Base-by-base conservation (phyloP, 2,113 vertebrate species). In the Megatriorchis doriae region DNA sequence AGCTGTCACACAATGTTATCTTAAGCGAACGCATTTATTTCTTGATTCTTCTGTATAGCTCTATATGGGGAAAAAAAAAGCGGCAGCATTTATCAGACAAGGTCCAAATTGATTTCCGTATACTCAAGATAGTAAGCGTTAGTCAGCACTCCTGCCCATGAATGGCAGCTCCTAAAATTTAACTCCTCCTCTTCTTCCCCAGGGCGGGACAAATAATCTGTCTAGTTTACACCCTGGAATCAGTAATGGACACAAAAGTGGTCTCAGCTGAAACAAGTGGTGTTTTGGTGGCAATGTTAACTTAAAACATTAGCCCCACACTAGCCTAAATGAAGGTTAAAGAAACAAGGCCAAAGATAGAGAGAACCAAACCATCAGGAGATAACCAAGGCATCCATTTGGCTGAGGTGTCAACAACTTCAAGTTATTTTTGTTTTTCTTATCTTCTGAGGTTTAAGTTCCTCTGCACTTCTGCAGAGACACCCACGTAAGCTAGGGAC, bases 1-100 rank as follows among this genome's bases (percentile, higher is more conserved):
- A 94, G 84, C 67, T 93, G 78, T 84, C 85, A 91, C 87, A 80
- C 48, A 61, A 96, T 86, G 82, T 83, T 96, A 96, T 96, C 95
- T 94, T 91, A 94, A 95, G 81, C 0, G 7, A 97, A 91, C 0
- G 62, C 62, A 77, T 81, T 93, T 91, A 85, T 80, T 96, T 94
- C 86, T 86, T 6, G 1, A 91, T 92, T 96, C 77, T 91, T 80
- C 34, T 86, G 21, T 15, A 74, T 25, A 73, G 66, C 18, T 91
- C 71, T 87, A 43, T 13, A 77, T 38, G 70, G 36, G 26, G 66
- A 62, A 72, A 74, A 36, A 59, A 38, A 36, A 59, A 84, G 56
- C 7, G 4, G 27, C 7, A 3, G 62, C 50, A 85, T 77, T 96
- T 74, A 82, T 91, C 74, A 92, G 85, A 75, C 53, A 61, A 93